phyloP scores from a whole-genome alignment of 2,888 invertebrate genomes.

The Drosophila affinis region DNA sequence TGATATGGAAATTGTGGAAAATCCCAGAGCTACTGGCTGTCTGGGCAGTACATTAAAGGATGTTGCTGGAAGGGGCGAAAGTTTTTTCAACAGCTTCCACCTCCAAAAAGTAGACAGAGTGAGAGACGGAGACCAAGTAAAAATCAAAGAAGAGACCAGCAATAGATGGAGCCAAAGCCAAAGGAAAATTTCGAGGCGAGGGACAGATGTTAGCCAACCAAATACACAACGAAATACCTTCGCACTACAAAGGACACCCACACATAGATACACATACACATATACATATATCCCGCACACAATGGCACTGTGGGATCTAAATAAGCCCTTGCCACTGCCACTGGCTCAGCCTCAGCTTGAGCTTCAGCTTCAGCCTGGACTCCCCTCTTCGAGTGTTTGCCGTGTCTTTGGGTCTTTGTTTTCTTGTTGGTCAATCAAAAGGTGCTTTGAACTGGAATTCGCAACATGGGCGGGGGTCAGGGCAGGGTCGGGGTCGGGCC shows the following conservation, averaged over 20 bases:
- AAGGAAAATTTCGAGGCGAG: not conserved
- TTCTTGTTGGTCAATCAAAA: not conserved
- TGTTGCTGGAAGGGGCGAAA: constrained; percentile 38
- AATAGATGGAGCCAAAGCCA: not conserved
- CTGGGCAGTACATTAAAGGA: constrained; percentile 49
- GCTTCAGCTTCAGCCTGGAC: too few species aligned
- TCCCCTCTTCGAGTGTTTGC: too few species aligned
- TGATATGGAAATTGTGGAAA: constrained; percentile 66
- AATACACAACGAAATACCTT: not conserved
- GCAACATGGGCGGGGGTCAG: too few species aligned
- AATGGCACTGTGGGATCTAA: not conserved
- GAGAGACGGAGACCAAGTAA: not conserved
- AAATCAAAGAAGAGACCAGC: not conserved
- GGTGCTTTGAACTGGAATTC: not conserved
- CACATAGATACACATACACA: not conserved
- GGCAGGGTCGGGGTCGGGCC: too few species aligned
- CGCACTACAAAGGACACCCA: constrained; percentile 1
- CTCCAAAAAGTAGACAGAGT: not conserved
- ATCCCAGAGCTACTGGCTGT: constrained; percentile 40
- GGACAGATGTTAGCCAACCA: not conserved
- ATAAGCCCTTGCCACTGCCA: not conserved
- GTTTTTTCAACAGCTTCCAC: constrained; percentile 34
- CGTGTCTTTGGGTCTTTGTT: not conserved
- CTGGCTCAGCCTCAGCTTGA: too few species aligned
- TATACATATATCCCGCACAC: not conserved